Conservation (phyloP, 2,797 vertebrate genomes). For the Choloepus didactylus region DNA sequence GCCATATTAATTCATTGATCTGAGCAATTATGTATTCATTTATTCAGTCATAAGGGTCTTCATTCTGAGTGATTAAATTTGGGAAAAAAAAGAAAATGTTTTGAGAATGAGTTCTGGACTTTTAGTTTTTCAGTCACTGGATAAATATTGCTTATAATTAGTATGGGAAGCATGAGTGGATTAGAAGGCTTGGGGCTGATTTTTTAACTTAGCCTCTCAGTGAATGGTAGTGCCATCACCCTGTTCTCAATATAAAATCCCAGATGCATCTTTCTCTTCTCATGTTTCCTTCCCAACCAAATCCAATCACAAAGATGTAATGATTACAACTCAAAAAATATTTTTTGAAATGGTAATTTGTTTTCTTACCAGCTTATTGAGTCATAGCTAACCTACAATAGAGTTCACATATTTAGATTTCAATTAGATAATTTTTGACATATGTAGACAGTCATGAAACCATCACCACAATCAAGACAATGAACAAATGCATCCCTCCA, state of each 20-base stretch:
- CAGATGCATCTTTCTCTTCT: background rate
- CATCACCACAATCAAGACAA: background rate
- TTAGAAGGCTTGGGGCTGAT: no score
- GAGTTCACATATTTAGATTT: background rate
- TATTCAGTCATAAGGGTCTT: background rate
- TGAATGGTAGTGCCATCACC: background rate
- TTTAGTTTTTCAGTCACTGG: background rate
- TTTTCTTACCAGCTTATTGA: background rate
- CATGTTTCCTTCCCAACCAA: background rate
- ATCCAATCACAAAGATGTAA: background rate
- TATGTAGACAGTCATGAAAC: background rate
- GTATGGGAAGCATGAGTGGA: background rate
- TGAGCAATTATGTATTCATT: background rate
- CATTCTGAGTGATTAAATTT: background rate
- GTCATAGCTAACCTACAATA: background rate
- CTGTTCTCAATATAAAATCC: background rate
- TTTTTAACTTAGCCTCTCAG: background rate
- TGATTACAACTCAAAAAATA: background rate
- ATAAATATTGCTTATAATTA: background rate
- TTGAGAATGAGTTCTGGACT: background rate
- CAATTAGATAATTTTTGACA: background rate
- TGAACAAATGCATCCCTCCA: background rate
- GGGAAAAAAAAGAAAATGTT: background rate
- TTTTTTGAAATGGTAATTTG: background rate
- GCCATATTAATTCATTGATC: background rate